Percentiles rank a stretch among this genome's conserved stretches.
Evolutionary conservation across 2,797 vertebrate genomes (phyloP).

Genomic region (Allobates femoralis): DNA sequence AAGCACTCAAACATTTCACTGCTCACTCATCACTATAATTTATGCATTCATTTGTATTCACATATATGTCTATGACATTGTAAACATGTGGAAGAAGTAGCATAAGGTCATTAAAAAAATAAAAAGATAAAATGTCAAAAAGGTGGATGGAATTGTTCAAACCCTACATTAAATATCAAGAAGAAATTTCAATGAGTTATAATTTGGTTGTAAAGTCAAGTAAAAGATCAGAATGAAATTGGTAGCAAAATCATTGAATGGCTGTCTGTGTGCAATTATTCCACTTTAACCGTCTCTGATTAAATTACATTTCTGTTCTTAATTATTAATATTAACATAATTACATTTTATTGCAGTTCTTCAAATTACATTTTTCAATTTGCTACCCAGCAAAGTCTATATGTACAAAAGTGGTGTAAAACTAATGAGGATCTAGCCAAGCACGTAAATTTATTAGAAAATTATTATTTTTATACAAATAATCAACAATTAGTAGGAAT

Average conservation of each 20-base stretch:
- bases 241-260: not conserved
- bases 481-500: slow-evolving; percentile 33
- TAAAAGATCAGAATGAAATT: slow-evolving; percentile 17
- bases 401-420: slow-evolving; percentile 32
- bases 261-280: slow-evolving; percentile 23
- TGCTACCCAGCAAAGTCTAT: slow-evolving; percentile 2
- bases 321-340: slow-evolving; percentile 51
- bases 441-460: slow-evolving; percentile 46
- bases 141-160: not conserved
- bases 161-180: not conserved
- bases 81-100: not conserved
- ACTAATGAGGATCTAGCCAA: slow-evolving; percentile 28
- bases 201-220: slow-evolving; percentile 1
- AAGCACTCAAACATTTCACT: too few relatives aligned
- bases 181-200: not conserved
- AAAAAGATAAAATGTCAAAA: not conserved
- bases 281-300: not conserved
- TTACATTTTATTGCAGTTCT: slow-evolving; percentile 30
- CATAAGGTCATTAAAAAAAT: not conserved
- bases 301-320: slow-evolving; percentile 41
- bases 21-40: too few relatives aligned
- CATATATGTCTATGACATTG: not conserved
- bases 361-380: slow-evolving; percentile 37
- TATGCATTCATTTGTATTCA: too few relatives aligned
- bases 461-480: slow-evolving; percentile 30